Conservation (phyloP, 2,888 invertebrate genomes). For the Cheilosia scutellata region DNA sequence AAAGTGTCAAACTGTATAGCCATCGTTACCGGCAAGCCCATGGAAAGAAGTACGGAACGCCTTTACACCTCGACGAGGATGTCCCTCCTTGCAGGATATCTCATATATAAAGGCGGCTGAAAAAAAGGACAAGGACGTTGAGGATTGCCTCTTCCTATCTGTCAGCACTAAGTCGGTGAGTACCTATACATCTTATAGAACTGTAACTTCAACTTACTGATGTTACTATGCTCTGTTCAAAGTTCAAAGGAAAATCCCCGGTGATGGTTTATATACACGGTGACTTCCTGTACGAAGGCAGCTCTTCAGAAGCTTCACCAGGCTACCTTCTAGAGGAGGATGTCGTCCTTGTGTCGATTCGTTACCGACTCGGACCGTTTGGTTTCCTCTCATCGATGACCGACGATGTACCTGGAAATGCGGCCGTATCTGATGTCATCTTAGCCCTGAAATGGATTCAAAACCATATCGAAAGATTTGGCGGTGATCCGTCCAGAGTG, state of each 20-base stretch:
- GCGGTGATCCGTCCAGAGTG: conserved; percentile 85
- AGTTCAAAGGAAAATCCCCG: conserved; percentile 78
- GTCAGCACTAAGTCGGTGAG: conserved; percentile 81
- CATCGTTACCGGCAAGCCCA: conserved; percentile 78
- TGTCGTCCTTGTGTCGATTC: conserved; percentile 84
- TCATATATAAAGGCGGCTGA: conserved; percentile 76
- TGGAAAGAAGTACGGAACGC: conserved; percentile 81
- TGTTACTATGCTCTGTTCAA: not conserved
- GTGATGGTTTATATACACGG: conserved; percentile 85
- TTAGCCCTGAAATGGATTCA: conserved; percentile 85
- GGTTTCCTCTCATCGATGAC: conserved; percentile 85
- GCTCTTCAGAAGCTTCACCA: conserved; percentile 81
- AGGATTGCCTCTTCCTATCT: conserved; percentile 81
- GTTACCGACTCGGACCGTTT: conserved; percentile 85
- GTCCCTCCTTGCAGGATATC: conserved; percentile 81
- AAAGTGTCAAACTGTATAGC: conserved; percentile 69
- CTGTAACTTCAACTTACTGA: not conserved
- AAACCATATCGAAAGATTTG: conserved; percentile 84
- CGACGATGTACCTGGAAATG: conserved; percentile 85
- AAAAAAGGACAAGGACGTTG: conserved; percentile 79
- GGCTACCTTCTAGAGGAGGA: conserved; percentile 84
- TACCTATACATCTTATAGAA: not conserved
- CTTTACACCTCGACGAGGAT: conserved; percentile 79
- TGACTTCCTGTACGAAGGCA: conserved; percentile 83
- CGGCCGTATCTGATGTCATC: conserved; percentile 85